These are phyloP conservation scores for Melinopterus prodromus DNA, from an alignment of 2,888 invertebrate species.

Conservation along the genomic window DNA sequence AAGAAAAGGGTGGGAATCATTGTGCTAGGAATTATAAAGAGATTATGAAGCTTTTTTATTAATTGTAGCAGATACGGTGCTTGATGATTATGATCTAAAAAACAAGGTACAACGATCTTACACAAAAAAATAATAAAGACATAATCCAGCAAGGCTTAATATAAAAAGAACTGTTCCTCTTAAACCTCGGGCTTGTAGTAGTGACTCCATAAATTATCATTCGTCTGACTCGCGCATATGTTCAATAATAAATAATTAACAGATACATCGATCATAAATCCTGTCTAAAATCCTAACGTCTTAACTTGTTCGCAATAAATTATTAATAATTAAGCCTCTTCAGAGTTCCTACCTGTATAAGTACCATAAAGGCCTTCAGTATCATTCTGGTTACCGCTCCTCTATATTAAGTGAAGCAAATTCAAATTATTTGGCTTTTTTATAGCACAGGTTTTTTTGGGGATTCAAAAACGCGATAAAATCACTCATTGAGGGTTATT, in stretches of 20 bases:
- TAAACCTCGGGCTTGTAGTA: not conserved
- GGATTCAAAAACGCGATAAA: too few relatives aligned
- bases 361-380: not conserved
- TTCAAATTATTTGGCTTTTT: too few relatives aligned
- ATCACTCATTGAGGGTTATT: too few relatives aligned
- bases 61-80: too few relatives aligned
- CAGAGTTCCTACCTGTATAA: not conserved
- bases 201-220: not conserved
- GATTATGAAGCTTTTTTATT: too few relatives aligned
- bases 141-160: not conserved
- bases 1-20: too few relatives aligned
- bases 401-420: too few relatives aligned
- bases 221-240: not conserved
- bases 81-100: too few relatives aligned
- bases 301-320: conserved; percentile 29
- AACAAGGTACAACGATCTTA: not conserved
- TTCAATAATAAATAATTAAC: conserved; percentile 21
- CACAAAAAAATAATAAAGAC: not conserved
- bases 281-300: conserved; percentile 26
- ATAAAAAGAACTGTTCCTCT: not conserved
- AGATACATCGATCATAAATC: conserved; percentile 25
- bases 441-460: too few relatives aligned
- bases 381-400: not conserved
- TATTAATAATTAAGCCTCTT: conserved; percentile 24
- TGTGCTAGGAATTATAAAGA: too few relatives aligned